Evolutionary conservation across 1,140 invertebrate species (phyloP), one percentile per base, ranked within the genome.

Genomic region (Drosophila tani): DNA sequence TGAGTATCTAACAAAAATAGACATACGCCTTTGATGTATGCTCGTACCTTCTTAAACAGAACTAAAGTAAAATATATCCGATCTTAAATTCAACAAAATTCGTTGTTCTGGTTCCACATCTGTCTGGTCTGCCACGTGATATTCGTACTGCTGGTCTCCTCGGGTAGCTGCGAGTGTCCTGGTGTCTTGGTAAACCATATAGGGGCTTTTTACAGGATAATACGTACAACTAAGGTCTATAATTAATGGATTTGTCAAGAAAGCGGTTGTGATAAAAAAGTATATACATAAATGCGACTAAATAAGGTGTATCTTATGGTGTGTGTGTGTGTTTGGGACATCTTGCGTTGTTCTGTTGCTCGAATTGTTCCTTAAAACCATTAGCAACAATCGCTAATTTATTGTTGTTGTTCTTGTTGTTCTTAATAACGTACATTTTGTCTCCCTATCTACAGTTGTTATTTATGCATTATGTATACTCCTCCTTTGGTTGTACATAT

Each of bases 371-470:
- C 82, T 79, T 84, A 59, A 82, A 86, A 87, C 71, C 75, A 55
- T 76, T 74, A 64, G 69, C 84, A 75, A 70, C 80, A 78, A 68
- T 76, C 57, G n/a, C 51, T 53, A 56, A 53, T 84, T 77, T 69
- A 41, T 81, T 58, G 41, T 53, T 71, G 45, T 63, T 58, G 21
- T 2, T 59, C 43, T 29, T 70, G 43, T 79, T 74, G 53, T 66
- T 69, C 53, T 69, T 74, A 71, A 51, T 81, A 69, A 49, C 47
- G 71, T 80, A 88, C 56, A 85, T 81, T 29, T 75, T 85, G 70
- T 79, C 79, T 73, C 75, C 85, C 85, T 90, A 90, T 90, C 85
- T 90, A 90, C 85, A 90, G 81, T 91, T 53, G 69, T 78, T 85
- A 81, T 76, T 65, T 66, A 70, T 67, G 41, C 47, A 66, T 53